A percentile compares a stretch with the other conserved stretches of the same genome.
Conservation (phyloP, 2,888 invertebrate genomes). For the Drosophila dives region DNA sequence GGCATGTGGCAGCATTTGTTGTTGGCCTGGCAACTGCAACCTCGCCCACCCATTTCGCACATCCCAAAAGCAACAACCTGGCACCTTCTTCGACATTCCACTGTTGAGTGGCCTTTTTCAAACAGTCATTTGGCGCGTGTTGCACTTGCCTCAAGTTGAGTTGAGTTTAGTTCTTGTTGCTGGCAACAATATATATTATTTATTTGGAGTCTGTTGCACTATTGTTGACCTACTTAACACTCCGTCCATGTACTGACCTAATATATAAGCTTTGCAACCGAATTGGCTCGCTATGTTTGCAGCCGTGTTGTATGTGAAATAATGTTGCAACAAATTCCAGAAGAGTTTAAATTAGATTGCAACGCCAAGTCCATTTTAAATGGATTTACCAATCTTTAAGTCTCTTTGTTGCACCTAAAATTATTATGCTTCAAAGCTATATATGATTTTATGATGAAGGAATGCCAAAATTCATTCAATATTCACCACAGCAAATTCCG, state of each 20-base stretch:
- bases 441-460: neutral
- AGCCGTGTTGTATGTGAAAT: constrained; percentile 16
- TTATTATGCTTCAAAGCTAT: neutral
- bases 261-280: constrained; percentile 21
- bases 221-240: constrained; percentile 66
- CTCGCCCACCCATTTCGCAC: constrained; percentile 1
- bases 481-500: neutral
- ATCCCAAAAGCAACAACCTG: neutral
- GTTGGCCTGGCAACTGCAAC: constrained; percentile 15
- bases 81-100: constrained; percentile 30
- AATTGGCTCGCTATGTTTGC: constrained; percentile 12
- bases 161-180: constrained; percentile 39
- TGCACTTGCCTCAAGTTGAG: constrained; percentile 62
- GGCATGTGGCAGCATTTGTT: constrained; percentile 47
- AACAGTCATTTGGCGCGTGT: constrained; percentile 70
- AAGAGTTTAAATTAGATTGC: constrained; percentile 30
- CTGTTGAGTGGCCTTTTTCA: constrained; percentile 69
- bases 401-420: neutral
- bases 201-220: constrained; percentile 62
- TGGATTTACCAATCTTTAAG: constrained; percentile 2
- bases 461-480: neutral
- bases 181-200: constrained; percentile 72
- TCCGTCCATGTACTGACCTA: constrained; percentile 59
- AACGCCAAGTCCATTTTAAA: constrained; percentile 15
- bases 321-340: constrained; percentile 20